A percentile compares a stretch with the other conserved stretches of the same genome.
These are phyloP conservation scores for Oegoconia quadripuncta DNA, from an alignment of 2,888 invertebrate genomes.

Conservation along the genomic window DNA sequence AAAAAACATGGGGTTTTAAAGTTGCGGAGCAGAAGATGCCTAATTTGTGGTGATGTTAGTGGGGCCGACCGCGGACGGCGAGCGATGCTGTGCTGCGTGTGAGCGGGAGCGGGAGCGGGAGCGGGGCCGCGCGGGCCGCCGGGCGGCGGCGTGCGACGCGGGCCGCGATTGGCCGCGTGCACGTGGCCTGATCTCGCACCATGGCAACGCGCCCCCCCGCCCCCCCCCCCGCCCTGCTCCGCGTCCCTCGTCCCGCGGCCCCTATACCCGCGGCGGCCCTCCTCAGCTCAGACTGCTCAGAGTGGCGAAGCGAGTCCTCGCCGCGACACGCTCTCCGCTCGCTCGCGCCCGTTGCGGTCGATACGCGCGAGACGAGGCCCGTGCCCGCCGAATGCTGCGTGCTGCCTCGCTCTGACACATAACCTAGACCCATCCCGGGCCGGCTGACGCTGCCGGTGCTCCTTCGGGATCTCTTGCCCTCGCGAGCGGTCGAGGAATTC, in stretches of 20 bases:
- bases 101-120: neutral
- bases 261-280: neutral
- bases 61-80: neutral
- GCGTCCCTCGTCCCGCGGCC: constrained; percentile 17
- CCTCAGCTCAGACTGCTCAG: constrained; percentile 29
- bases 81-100: neutral
- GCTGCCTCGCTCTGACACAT: neutral
- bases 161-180: constrained; percentile 80
- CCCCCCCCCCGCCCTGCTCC: constrained; percentile 26
- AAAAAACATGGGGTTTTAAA: too few relatives aligned
- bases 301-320: constrained; percentile 18
- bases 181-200: constrained; percentile 89
- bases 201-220: constrained; percentile 73
- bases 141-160: constrained; percentile 84
- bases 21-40: too few relatives aligned
- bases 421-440: too few relatives aligned
- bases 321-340: constrained; percentile 18
- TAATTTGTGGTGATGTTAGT: neutral
- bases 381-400: neutral
- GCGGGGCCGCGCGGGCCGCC: constrained; percentile 18
- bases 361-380: constrained; percentile 37
- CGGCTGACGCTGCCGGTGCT: too few relatives aligned
- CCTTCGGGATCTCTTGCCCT: too few relatives aligned
- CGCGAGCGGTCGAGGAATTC: too few relatives aligned
- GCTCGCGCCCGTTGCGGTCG: constrained; percentile 41